Base-by-base conservation (phyloP, 2,797 vertebrate genomes). In the Pseudotriccus pelzelni region DNA sequence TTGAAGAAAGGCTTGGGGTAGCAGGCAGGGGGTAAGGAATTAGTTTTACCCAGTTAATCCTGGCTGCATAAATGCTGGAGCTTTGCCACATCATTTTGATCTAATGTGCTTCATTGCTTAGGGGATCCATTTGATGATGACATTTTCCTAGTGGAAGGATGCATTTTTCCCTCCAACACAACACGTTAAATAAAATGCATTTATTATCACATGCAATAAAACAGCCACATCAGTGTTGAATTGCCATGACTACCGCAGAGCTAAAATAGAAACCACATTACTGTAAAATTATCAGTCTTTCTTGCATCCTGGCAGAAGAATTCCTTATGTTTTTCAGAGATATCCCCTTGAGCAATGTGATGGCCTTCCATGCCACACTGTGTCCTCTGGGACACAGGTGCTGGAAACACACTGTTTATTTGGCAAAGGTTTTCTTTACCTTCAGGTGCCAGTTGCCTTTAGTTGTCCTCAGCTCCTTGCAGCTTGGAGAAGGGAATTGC, bases 261-360 rank as follows among this genome's bases (percentile, higher is more conserved):
- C 74, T 91, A 82, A 90, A 95, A 84, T 77, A 60, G 56, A 94
- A 96, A 89, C 63, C 70, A 84, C 79, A 87, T 89, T 92, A 50
- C 34, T 56, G 5, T 32, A 13, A 39, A 82, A 73, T 84, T 84
- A 39, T 47, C 80, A 55, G 37, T 79, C 43, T 84, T 90, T 50
- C 67, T 88, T 93, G 59, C 32, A 52, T 79, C 63, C 63, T 70
- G 34, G 72, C 59, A 74, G 81, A 93, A 95, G 67, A 87, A 89
- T 90, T 89, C 52, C 74, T 79, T 77, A 43, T 78, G 41, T 84
- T 79, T 75, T 95, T 77, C 63, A 68, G 70, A 94, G 41, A 39
- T 66, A 44, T 9, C 84, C 50, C 49, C 56, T 82, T 80, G 56
- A 93, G 44, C 59, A 87, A n/a, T 74, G 30, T 27, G 14, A 41